These are phyloP conservation scores for Falco concolor DNA, from an alignment of 2,797 vertebrate genomes.

Conservation along the genomic window DNA sequence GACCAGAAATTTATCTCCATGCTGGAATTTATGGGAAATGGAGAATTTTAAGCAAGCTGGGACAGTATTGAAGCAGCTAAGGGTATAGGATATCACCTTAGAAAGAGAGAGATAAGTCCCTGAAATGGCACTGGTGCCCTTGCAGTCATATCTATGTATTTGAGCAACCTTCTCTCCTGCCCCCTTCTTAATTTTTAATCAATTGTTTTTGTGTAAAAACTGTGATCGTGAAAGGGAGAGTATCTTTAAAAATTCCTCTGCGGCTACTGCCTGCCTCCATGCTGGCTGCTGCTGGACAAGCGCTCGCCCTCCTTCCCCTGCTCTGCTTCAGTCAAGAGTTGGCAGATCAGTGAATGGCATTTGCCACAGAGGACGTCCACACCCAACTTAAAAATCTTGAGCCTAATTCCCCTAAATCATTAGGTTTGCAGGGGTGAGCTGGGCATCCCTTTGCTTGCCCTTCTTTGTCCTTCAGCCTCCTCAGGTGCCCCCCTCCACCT, in stretches of 20 bases:
- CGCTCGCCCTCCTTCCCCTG: neutral
- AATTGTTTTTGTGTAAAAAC: conserved; percentile 7
- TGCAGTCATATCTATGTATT: neutral
- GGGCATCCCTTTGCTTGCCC: neutral
- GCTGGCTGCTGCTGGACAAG: conserved; percentile 41
- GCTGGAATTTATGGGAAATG: conserved; percentile 28
- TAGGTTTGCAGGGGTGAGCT: neutral
- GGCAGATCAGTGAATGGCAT: neutral
- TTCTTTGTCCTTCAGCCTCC: neutral
- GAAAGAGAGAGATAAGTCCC: neutral
- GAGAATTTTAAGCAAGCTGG: neutral
- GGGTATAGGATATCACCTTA: neutral
- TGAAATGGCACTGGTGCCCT: neutral
- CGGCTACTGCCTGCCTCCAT: conserved; percentile 37
- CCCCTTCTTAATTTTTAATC: neutral
- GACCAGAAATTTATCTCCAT: neutral
- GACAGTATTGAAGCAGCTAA: neutral
- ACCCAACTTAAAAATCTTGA: neutral
- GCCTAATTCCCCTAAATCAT: neutral
- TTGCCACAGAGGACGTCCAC: neutral
- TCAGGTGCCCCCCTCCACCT: accelerated
- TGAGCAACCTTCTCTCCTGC: neutral
- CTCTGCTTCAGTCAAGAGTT: neutral
- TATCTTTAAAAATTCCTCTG: conserved; percentile 60
- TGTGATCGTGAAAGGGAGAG: neutral